These are phyloP conservation scores for Gallinago nigripennis DNA, from an alignment of 2,797 vertebrate species.

Conservation along the genomic window DNA sequence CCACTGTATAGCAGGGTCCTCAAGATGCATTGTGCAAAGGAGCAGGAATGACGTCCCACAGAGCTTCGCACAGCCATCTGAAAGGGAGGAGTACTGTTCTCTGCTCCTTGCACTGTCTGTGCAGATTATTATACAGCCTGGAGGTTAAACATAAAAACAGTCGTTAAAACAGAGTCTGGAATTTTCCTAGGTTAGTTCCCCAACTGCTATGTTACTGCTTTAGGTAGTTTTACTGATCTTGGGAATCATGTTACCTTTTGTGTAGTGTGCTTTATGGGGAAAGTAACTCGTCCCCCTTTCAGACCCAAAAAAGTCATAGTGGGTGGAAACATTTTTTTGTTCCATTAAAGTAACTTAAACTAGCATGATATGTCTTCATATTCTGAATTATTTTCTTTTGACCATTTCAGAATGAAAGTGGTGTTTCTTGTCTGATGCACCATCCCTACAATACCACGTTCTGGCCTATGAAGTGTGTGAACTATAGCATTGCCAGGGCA, in stretches of 20 bases:
- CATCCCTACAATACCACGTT: rapidly evolving
- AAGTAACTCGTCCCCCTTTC: background rate
- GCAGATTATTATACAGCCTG: background rate
- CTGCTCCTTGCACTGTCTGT: background rate
- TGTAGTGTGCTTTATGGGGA: background rate
- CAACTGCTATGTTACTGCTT: background rate
- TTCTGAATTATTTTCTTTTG: background rate
- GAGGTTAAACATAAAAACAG: background rate
- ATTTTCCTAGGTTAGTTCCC: background rate
- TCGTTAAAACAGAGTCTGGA: background rate
- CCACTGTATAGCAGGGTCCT: background rate
- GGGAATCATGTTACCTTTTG: background rate
- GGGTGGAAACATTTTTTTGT: background rate
- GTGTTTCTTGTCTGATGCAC: background rate
- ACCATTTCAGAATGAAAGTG: background rate
- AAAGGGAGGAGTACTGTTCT: background rate
- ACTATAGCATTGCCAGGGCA: background rate
- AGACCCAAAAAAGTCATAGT: background rate
- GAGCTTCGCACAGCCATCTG: background rate
- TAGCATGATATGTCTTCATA: background rate
- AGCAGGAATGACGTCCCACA: background rate
- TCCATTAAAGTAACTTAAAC: background rate
- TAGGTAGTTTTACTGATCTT: background rate
- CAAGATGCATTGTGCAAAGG: background rate
- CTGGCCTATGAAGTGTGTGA: background rate